A percentile compares a stretch with the other conserved stretches of the same genome.
Evolutionary conservation across 2,888 invertebrate genomes (phyloP).

Genomic region (Ischnus inquisitorius): DNA sequence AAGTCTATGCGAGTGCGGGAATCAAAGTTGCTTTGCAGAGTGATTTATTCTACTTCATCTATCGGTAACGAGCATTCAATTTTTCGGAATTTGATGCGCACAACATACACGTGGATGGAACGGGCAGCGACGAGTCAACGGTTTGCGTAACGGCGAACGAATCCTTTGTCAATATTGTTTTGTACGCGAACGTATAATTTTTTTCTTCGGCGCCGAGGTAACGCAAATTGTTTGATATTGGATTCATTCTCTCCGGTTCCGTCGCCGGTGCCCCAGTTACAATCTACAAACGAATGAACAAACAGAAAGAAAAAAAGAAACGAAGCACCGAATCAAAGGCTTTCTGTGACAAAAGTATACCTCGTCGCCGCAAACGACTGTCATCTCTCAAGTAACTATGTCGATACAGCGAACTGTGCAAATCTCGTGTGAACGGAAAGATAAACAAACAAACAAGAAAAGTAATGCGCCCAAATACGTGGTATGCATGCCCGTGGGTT

Average conservation of each 20-base stretch:
- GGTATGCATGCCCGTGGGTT: not conserved
- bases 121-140: not conserved
- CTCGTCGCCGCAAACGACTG: not conserved
- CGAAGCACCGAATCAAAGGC: slow-evolving; percentile 1
- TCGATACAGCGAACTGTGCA: not conserved
- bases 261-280: not conserved
- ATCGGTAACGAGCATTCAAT: not conserved
- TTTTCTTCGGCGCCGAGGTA: not conserved
- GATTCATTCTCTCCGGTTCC: slow-evolving; percentile 11
- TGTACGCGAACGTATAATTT: too few relatives aligned
- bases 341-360: not conserved
- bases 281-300: not conserved
- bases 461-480: not conserved
- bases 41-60: not conserved
- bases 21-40: slow-evolving; percentile 1
- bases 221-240: not conserved
- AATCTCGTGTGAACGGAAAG: not conserved
- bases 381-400: not conserved
- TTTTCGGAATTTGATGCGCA: slow-evolving; percentile 5
- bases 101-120: not conserved
- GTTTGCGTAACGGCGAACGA: not conserved
- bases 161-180: not conserved
- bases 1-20: slow-evolving; percentile 20
- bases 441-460: not conserved
- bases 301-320: not conserved